Percentiles rank a stretch among this genome's conserved stretches.
These are phyloP conservation scores for Trissolcus japonicus DNA, from an alignment of 2,888 invertebrate species.

Conservation along the genomic window DNA sequence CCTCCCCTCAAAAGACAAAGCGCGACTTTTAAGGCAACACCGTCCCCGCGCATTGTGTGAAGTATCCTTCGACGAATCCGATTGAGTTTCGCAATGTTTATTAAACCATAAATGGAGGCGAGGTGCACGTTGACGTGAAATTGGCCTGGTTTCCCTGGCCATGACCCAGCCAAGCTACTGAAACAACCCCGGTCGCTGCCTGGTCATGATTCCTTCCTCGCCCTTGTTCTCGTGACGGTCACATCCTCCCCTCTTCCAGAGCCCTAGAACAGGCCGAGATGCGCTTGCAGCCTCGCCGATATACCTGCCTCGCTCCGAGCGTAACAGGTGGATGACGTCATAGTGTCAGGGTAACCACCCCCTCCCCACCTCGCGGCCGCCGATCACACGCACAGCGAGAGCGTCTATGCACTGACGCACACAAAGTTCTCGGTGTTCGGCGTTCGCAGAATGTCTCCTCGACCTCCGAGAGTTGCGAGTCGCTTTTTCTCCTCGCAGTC, in stretches of 20 bases:
- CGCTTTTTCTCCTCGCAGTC: conserved; percentile 26
- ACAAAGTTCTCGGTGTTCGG: background rate
- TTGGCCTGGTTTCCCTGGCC: conserved; percentile 74
- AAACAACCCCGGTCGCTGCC: conserved; percentile 54
- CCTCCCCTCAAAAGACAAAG: background rate
- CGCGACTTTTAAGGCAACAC: conserved; percentile 8
- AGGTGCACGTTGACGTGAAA: conserved; percentile 39
- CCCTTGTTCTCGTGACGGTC: conserved; percentile 16
- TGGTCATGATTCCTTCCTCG: conserved; percentile 28
- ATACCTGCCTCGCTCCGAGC: conserved; percentile 59
- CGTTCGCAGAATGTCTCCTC: conserved; percentile 27
- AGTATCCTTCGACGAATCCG: conserved; percentile 13
- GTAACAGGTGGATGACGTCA: conserved; percentile 75
- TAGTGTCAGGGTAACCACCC: conserved; percentile 58
- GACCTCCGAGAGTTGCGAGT: conserved; percentile 24
- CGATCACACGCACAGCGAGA: conserved; percentile 3
- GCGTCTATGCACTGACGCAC: background rate
- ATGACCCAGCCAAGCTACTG: conserved; percentile 69
- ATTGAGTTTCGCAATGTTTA: conserved; percentile 27
- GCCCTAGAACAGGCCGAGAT: conserved; percentile 59
- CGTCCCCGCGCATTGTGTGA: background rate
- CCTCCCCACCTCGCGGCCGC: conserved; percentile 27
- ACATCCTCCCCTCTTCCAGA: conserved; percentile 25
- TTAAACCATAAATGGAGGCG: conserved; percentile 42
- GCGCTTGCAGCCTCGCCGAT: conserved; percentile 49